Evolutionary conservation across 2,113 vertebrate species (phyloP).

Genomic region (Psilopogon haemacephalus): DNA sequence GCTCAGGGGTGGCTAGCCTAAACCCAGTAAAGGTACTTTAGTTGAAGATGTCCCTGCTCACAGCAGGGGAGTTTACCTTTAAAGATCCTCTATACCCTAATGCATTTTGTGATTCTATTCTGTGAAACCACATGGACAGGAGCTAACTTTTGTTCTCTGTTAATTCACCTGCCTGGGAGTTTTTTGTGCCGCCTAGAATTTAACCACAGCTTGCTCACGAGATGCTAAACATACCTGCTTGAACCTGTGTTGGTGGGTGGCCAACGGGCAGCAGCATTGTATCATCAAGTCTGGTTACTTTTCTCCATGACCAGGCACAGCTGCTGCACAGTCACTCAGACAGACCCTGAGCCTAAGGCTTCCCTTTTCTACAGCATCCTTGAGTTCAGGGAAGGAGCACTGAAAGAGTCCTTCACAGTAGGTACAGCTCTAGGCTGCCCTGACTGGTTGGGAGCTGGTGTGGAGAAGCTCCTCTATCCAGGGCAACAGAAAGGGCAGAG

Average conservation of each 20-base stretch:
- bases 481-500: neutral
- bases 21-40: too few species aligned
- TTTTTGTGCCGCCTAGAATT: neutral
- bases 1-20: too few species aligned
- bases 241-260: neutral
- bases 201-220: neutral
- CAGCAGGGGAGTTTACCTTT: too few species aligned
- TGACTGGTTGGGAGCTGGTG: fast-evolving
- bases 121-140: neutral
- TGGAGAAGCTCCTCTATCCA: neutral
- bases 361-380: neutral
- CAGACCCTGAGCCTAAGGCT: neutral
- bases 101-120: too few species aligned
- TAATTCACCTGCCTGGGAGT: neutral
- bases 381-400: fast-evolving
- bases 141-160: neutral
- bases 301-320: neutral
- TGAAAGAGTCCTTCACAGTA: neutral
- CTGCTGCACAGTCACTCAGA: neutral
- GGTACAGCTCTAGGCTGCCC: neutral
- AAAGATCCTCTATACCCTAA: too few species aligned
- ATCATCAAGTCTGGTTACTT: neutral
- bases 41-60: too few species aligned
- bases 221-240: neutral
- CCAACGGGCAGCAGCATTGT: neutral